Base-by-base conservation (phyloP, 2,113 vertebrate species). In the Alligator mississippiensis region DNA sequence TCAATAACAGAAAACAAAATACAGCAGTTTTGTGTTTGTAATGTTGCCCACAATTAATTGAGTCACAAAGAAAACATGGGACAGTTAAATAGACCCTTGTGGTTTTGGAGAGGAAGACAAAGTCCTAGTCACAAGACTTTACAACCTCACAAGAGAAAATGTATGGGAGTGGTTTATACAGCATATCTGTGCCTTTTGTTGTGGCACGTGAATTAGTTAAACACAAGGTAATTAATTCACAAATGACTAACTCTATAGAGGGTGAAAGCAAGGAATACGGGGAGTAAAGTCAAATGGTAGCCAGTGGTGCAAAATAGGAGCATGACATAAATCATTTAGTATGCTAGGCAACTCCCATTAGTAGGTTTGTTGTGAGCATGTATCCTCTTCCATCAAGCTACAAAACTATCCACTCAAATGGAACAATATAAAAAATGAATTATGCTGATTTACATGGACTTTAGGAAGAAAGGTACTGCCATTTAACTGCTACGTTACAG, bases 81-180 rank as follows among this genome's bases (percentile, higher is more conserved):
- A 24, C 12, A 15, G n/a, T 22, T 24, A 9, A 22, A 30, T 30
- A 30, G 76, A 59, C 7, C 17, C 17, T 18, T 28, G 11, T 34
- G 7, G 5, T 47, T 76, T 22, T 68, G 25, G 66, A 57, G 61
- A 57, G 16, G n/a, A 14, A 15, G 62, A 22, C 6, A 18, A 60
- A 27, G n/a, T 57, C 72, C 30, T 47, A 62, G 70, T 19, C 79
- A 1, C n/a, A 68, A 14, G 63, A 11, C 63, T 60, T 10, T 21
- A 15, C 19, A 70, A 21, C 57, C 28, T 30, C 57, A 58, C 47
- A 58, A 30, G 28, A 78, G 18, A 19, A 19, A 14, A 30, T 8
- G 18, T n/a, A 34, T 8, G 57, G 59, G 57, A 6, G 11, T 0
- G 1, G 21, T 24, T 21, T 47, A 3, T 4, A 1, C 27, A 6